phyloP scores from a whole-genome alignment of 2,888 invertebrate species.

The Atrina japonica region DNA sequence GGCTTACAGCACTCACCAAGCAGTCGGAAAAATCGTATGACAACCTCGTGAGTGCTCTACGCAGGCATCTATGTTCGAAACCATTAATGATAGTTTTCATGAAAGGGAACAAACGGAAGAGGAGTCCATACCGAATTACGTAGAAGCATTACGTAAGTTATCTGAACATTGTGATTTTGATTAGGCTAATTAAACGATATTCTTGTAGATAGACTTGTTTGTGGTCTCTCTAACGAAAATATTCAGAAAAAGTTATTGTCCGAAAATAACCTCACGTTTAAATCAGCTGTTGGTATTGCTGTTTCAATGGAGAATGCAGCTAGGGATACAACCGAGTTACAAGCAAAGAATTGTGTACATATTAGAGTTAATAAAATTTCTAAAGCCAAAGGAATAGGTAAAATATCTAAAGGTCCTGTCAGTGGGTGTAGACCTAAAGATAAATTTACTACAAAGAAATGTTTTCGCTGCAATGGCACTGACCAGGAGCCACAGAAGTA shows the following conservation, averaged over 20 bases:
- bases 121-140: constrained; percentile 8
- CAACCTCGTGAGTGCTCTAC: background rate
- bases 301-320: constrained; percentile 31
- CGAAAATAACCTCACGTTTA: constrained; percentile 17
- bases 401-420: background rate
- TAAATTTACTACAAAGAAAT: background rate
- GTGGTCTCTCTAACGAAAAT: constrained; percentile 28
- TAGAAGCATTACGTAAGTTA: constrained; percentile 28
- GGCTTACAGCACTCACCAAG: constrained; percentile 24
- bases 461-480: constrained; percentile 28
- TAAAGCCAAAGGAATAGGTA: background rate
- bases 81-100: constrained; percentile 22
- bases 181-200: constrained; percentile 8
- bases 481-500: constrained; percentile 17
- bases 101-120: constrained; percentile 20
- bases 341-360: background rate
- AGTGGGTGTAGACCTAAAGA: background rate
- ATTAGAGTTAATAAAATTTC: no score
- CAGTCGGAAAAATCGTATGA: constrained; percentile 19
- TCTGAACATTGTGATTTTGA: constrained; percentile 37
- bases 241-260: constrained; percentile 23
- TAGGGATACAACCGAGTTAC: constrained; percentile 18
- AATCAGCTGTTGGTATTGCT: constrained; percentile 18
- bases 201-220: constrained; percentile 33
- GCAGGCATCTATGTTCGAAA: constrained; percentile 5